Percentiles rank a stretch among this genome's conserved stretches.
phyloP scores from a whole-genome alignment of 1,140 invertebrate species.

The Wiebesia pumilae region DNA sequence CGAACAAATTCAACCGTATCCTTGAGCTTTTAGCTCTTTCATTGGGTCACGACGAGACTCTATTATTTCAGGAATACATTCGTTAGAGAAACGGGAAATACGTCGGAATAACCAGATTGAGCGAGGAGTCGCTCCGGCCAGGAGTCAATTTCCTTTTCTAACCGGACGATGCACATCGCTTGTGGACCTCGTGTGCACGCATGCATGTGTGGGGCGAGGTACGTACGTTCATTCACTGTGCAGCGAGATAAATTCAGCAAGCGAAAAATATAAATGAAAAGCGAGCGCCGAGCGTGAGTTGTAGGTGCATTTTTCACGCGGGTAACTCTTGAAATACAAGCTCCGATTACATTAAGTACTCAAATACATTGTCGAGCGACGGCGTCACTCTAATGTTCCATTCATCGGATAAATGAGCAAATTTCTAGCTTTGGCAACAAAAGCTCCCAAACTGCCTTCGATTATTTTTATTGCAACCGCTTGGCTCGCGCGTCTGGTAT shows the following conservation, averaged over 20 bases:
- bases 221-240: neutral
- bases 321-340: slow-evolving; percentile 21
- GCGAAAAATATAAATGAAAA: slow-evolving; percentile 13
- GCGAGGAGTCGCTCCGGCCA: too few relatives aligned
- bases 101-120: too few relatives aligned
- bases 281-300: neutral
- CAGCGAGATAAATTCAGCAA: neutral
- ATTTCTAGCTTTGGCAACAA: neutral
- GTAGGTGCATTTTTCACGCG: neutral
- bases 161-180: neutral
- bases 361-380: too few relatives aligned
- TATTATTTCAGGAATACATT: too few relatives aligned
- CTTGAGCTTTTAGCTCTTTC: too few relatives aligned
- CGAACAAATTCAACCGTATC: too few relatives aligned
- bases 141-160: neutral
- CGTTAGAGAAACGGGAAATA: too few relatives aligned
- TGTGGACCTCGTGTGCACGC: neutral
- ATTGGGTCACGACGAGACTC: too few relatives aligned
- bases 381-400: neutral
- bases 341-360: slow-evolving; percentile 5
- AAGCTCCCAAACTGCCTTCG: neutral
- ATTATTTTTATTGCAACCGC: neutral
- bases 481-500: neutral
- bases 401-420: neutral
- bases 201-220: too few relatives aligned